Percentiles rank a stretch among this genome's conserved stretches.
These are phyloP conservation scores for Phocoena phocoena DNA, from an alignment of 2,113 vertebrate genomes.

Conservation along the genomic window DNA sequence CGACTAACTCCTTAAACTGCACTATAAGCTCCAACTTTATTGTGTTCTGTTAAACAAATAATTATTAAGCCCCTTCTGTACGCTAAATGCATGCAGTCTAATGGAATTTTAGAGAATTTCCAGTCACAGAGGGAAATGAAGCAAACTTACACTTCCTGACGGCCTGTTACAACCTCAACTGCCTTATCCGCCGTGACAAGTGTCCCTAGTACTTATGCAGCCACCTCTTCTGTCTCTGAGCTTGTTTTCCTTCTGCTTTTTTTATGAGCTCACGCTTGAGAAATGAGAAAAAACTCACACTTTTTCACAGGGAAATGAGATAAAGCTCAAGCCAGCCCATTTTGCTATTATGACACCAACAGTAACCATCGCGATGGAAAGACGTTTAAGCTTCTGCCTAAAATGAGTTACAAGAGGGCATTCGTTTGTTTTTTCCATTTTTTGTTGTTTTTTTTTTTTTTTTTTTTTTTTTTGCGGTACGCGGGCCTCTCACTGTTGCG, in stretches of 20 bases:
- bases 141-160: rapidly evolving
- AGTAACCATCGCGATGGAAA: rapidly evolving
- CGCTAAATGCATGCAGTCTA: rapidly evolving
- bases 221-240: rapidly evolving
- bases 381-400: rapidly evolving
- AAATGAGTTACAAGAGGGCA: rapidly evolving
- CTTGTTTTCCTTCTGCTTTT: not conserved
- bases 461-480: too few species aligned
- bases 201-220: rapidly evolving
- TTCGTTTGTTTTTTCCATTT: not conserved
- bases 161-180: rapidly evolving
- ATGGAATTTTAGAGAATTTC: rapidly evolving
- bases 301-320: not conserved
- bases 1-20: too few species aligned
- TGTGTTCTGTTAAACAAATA: rapidly evolving
- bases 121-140: rapidly evolving
- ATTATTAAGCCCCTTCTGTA: too few species aligned
- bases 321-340: rapidly evolving
- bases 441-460: not conserved
- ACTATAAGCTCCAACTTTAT: not conserved
- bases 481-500: too few species aligned
- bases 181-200: rapidly evolving
- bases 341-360: rapidly evolving
- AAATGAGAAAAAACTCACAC: too few species aligned
- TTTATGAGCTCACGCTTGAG: rapidly evolving